Percentiles rank a stretch among this genome's conserved stretches.
Evolutionary conservation across 2,113 vertebrate species (phyloP).

Genomic region (Macrotus californicus): DNA sequence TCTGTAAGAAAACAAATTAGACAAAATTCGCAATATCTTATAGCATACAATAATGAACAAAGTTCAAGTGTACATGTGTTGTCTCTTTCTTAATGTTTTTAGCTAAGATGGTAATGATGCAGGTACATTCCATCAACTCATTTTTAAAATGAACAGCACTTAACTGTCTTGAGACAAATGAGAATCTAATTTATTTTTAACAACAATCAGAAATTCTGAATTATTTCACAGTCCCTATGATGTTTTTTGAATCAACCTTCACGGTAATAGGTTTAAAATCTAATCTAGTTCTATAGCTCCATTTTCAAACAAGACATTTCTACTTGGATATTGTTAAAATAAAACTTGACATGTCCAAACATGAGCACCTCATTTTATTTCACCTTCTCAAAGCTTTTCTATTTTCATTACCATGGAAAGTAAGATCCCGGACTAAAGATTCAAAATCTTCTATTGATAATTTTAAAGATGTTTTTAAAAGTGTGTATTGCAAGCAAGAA

Average conservation of each 20-base stretch:
- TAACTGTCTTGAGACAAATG: not conserved
- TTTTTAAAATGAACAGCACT: not conserved
- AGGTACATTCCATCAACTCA: not conserved
- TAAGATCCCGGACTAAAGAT: not conserved
- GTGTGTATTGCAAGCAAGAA: not conserved
- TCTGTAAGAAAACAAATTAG: not conserved
- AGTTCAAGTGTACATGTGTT: not conserved
- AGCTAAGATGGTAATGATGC: not conserved
- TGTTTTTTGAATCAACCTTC: not conserved
- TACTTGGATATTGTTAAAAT: not conserved
- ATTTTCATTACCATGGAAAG: not conserved
- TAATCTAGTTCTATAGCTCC: not conserved
- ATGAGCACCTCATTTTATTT: not conserved
- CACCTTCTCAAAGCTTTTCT: not conserved
- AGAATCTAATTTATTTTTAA: slow-evolving; percentile 40
- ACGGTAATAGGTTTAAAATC: slow-evolving; percentile 11
- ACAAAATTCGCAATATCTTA: not conserved
- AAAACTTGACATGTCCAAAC: not conserved
- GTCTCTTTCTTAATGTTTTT: not conserved
- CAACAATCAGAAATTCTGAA: slow-evolving; percentile 8
- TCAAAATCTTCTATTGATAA: not conserved
- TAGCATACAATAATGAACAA: not conserved
- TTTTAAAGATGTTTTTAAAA: not conserved
- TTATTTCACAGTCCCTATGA: not conserved
- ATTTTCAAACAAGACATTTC: not conserved